Conservation (phyloP, 2,888 invertebrate genomes). For the Chromoteleia sp. region DNA sequence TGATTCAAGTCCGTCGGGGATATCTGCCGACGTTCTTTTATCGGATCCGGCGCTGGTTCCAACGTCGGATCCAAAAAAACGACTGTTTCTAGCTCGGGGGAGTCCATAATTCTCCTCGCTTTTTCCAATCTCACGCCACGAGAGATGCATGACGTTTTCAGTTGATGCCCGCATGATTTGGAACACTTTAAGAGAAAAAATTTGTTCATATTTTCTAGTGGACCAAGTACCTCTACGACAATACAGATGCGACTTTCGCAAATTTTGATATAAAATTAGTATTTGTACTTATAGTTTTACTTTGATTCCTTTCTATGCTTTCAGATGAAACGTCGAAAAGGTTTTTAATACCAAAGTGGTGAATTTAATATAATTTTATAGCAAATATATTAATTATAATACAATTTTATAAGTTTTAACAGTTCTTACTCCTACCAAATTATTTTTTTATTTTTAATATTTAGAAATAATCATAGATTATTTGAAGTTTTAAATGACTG, state of each 20-base stretch:
- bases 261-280: no score
- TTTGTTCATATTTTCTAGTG: not conserved
- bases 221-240: not conserved
- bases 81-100: slow-evolving; percentile 74
- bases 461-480: not conserved
- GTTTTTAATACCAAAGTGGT: no score
- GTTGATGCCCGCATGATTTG: slow-evolving; percentile 80
- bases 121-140: slow-evolving; percentile 82
- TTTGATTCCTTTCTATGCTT: no score
- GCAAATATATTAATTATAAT: no score
- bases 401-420: no score
- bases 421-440: no score
- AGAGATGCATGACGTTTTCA: slow-evolving; percentile 80
- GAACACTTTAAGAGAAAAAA: slow-evolving; percentile 68
- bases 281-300: no score
- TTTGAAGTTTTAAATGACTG: not conserved
- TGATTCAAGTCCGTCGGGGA: no score
- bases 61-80: slow-evolving; percentile 76
- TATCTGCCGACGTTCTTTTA: slow-evolving; percentile 71
- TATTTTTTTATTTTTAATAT: not conserved
- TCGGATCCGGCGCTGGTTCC: slow-evolving; percentile 75
- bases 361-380: no score
- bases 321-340: no score
- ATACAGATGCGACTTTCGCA: no score
- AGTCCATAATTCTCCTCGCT: slow-evolving; percentile 66